Percentiles rank a stretch among this genome's conserved stretches.
These are phyloP conservation scores for Notechis scutatus DNA, from an alignment of 2,113 vertebrate species.

Conservation along the genomic window DNA sequence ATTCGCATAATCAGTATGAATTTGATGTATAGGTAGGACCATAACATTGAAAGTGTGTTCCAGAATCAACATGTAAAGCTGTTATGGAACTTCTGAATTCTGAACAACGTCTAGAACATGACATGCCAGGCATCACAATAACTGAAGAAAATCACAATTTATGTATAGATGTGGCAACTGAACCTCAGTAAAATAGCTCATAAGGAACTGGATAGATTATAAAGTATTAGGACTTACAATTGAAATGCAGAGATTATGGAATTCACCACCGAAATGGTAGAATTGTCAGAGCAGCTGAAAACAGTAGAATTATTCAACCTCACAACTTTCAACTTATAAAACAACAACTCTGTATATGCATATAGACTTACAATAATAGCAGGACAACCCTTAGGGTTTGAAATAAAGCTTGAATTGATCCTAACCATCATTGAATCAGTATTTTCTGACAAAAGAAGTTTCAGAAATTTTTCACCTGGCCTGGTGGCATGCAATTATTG, in stretches of 20 bases:
- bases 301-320: neutral
- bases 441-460: neutral
- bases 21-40: neutral
- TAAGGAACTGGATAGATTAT: neutral
- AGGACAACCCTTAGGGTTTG: neutral
- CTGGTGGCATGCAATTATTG: neutral
- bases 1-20: neutral
- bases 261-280: neutral
- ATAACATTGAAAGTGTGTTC: neutral
- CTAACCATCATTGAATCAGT: neutral
- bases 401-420: neutral
- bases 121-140: neutral
- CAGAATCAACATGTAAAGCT: neutral
- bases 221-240: neutral
- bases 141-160: neutral
- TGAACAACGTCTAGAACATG: neutral
- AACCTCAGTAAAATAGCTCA: neutral
- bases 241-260: neutral
- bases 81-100: neutral
- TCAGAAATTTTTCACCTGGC: neutral
- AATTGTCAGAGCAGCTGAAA: neutral
- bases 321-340: neutral
- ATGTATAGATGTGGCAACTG: neutral
- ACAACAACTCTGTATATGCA: neutral
- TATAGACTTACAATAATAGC: neutral